Evolutionary conservation across 2,888 invertebrate species (phyloP).

Genomic region (Leucophenga montana): DNA sequence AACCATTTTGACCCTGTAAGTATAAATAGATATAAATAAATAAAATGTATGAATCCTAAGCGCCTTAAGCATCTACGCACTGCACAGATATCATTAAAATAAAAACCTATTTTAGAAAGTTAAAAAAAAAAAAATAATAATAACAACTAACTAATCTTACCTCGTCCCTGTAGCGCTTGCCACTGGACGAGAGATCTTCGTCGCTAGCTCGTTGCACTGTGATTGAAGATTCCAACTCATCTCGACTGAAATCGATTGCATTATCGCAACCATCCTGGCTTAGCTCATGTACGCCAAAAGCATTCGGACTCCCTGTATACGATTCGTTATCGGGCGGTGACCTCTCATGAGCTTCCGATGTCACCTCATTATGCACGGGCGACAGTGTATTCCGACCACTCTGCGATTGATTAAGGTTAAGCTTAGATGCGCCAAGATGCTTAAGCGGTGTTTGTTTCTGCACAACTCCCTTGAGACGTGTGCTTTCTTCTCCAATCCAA

Average conservation of each 20-base stretch:
- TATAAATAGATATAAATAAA: not conserved
- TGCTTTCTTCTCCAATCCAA: constrained; percentile 72
- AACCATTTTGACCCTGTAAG: constrained; percentile 90
- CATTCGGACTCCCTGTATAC: constrained; percentile 23
- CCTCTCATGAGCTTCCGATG: not conserved
- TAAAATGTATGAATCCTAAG: not conserved
- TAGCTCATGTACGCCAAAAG: not conserved
- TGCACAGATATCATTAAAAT: not conserved
- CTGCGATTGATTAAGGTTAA: constrained; percentile 56
- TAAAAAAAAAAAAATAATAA: not conserved
- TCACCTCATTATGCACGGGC: not conserved
- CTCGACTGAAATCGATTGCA: constrained; percentile 54
- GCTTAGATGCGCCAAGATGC: constrained; percentile 62
- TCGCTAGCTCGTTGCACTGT: constrained; percentile 54
- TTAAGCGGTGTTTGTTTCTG: constrained; percentile 71
- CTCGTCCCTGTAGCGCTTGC: constrained; percentile 65
- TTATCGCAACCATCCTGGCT: constrained; percentile 50
- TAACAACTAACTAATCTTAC: constrained; percentile 46
- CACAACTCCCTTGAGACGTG: constrained; percentile 69
- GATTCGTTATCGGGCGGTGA: not conserved
- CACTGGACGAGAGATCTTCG: constrained; percentile 62
- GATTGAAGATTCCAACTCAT: constrained; percentile 56
- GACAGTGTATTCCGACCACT: constrained; percentile 5
- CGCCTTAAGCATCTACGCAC: not conserved
- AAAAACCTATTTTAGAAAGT: not conserved